Conservation (phyloP, 2,888 invertebrate genomes). For the Nymphalis polychloros region DNA sequence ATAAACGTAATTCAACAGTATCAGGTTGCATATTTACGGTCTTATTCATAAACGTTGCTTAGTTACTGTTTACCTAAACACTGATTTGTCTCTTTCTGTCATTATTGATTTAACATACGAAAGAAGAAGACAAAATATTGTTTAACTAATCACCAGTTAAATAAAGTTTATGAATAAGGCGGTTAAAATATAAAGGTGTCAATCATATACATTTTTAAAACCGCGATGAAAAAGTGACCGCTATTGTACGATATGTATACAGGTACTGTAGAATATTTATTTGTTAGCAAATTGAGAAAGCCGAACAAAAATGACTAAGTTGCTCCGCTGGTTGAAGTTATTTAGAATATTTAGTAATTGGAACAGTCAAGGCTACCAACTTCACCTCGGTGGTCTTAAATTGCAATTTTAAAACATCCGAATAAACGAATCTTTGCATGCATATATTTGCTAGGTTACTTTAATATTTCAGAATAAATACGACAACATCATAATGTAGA, state of each 20-base stretch:
- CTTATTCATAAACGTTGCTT: too few species aligned
- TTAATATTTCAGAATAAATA: background rate
- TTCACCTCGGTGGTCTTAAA: slow-evolving; percentile 28
- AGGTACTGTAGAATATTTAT: slow-evolving; percentile 26
- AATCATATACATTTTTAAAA: too few species aligned
- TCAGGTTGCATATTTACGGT: background rate
- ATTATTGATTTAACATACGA: too few species aligned
- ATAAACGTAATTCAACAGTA: background rate
- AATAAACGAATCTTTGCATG: background rate
- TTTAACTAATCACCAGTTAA: too few species aligned
- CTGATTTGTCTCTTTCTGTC: too few species aligned
- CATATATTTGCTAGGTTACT: background rate
- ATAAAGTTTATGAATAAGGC: too few species aligned
- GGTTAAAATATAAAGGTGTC: too few species aligned
- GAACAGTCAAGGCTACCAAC: slow-evolving; percentile 31
- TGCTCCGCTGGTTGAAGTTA: slow-evolving; percentile 31
- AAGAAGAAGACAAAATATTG: too few species aligned
- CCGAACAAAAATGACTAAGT: slow-evolving; percentile 30
- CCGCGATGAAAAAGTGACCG: slow-evolving; percentile 6
- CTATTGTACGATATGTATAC: slow-evolving; percentile 3
- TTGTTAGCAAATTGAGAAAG: slow-evolving; percentile 40
- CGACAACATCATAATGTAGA: background rate
- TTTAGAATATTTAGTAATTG: slow-evolving; percentile 35
- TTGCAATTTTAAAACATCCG: slow-evolving; percentile 17
- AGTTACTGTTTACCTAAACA: too few species aligned